Conservation (phyloP, 2,797 vertebrate genomes). For the Eulemur albifrons region DNA sequence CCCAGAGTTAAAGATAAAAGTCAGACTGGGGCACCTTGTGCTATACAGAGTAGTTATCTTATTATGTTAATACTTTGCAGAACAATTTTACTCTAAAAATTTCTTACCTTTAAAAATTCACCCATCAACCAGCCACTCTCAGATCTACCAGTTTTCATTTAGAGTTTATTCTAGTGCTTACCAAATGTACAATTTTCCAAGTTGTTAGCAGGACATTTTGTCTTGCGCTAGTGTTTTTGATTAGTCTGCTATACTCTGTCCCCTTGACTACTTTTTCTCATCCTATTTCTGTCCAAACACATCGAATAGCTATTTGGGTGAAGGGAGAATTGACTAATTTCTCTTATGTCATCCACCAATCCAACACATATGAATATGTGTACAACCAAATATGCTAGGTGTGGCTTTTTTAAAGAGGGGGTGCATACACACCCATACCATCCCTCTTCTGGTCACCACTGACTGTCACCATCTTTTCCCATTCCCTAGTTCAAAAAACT, state of each 20-base stretch:
- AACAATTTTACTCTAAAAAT: not conserved
- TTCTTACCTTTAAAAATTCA: not conserved
- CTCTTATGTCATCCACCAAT: not conserved
- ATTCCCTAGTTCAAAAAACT: not conserved
- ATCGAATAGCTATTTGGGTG: not conserved
- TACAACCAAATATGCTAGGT: not conserved
- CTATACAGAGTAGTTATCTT: not conserved
- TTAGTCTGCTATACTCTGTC: not conserved
- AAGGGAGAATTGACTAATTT: not conserved
- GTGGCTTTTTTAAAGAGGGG: not conserved
- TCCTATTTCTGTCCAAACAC: not conserved
- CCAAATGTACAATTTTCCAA: not conserved
- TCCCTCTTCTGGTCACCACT: not conserved
- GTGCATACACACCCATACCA: not conserved
- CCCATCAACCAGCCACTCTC: not conserved
- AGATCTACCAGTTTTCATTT: not conserved
- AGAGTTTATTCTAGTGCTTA: not conserved
- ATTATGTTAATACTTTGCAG: not conserved
- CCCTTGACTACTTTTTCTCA: not conserved
- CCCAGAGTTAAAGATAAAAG: not conserved
- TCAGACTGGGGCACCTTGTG: not conserved
- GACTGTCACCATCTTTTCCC: not conserved
- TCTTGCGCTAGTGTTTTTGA: not conserved
- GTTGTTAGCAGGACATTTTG: not conserved
- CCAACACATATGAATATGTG: not conserved